Base-by-base conservation (phyloP, 2,888 invertebrate species). In the Glyphotaelius pellucidus region DNA sequence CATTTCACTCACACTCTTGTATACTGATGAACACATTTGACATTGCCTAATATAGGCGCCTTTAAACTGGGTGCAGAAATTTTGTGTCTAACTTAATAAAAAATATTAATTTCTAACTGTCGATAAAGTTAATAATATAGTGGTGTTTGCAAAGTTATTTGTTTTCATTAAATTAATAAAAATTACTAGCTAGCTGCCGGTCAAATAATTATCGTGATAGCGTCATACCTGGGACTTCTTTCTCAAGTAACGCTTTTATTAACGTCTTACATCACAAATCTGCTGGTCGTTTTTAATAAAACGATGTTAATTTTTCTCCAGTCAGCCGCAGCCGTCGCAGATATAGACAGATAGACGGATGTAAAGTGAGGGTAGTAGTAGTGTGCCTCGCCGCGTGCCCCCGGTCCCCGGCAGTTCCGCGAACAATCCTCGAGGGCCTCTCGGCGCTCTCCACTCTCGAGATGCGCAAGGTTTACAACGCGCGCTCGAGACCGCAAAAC, bases 391-490 rank as follows among this genome's bases (percentile, higher is more conserved):
- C 67, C 67, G 25, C 9, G 9, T 25, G 25, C n/a, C n/a, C 67
- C n/a, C 67, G 67, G 2, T 47, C 14, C 4, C 47, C 47, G 47
- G 67, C 83, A 32, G 38, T 32, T 19, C 86, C 86, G 47, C n/a
- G 86, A 86, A 47, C 86, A 42, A 14, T 25, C 42, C 83, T 83
- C 42, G 86, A 86, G 86, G 42, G n/a, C 67, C 67, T 67, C 67
- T 67, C 81, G 14, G 47, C 47, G 47, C 47, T 47, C 81, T 30
- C 81, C 52, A 32, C 83, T 91, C 92, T 92, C 90, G 91, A 91
- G 87, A 92, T 91, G 89, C 90, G 92, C 91, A 92, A 92, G 91
- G 92, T 92, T 92, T 92, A 90, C 89, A 92, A 92, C 83, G 91
- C 87, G 81, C 80, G 90, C 92, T 91, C 87, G 92, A 92, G 91